Percentiles rank a stretch among this genome's conserved stretches.
These are phyloP conservation scores for Ophiodon elongatus DNA, from an alignment of 2,113 vertebrate species.

Conservation along the genomic window DNA sequence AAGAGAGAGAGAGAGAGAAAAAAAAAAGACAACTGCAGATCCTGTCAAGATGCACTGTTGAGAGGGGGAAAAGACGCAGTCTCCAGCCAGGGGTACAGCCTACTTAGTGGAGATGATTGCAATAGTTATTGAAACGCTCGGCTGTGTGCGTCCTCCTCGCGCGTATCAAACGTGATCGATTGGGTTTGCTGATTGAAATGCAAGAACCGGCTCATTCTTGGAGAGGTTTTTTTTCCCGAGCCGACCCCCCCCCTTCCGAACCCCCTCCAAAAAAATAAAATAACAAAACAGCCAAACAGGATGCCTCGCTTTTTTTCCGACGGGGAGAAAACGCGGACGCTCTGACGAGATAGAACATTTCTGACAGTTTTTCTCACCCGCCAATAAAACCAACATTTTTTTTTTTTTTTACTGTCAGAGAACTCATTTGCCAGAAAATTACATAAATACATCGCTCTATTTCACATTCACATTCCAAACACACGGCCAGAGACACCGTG, in stretches of 20 bases:
- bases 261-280: conserved; percentile 1
- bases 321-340: conserved; percentile 47
- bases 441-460: conserved; percentile 36
- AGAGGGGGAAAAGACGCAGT: conserved; percentile 74
- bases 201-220: conserved; percentile 35
- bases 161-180: conserved; percentile 45
- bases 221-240: conserved; percentile 42
- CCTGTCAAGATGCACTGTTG: conserved; percentile 71
- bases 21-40: conserved; percentile 72
- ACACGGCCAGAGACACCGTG: conserved; percentile 62
- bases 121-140: conserved; percentile 61
- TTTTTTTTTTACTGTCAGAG: not conserved
- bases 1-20: not conserved
- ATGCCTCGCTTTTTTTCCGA: conserved; percentile 48
- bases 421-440: conserved; percentile 52
- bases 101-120: conserved; percentile 54
- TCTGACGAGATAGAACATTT: conserved; percentile 28
- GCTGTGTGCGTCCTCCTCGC: conserved; percentile 49
- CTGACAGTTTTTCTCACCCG: conserved; percentile 25
- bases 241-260: too few relatives aligned
- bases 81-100: conserved; percentile 42
- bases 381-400: not conserved
- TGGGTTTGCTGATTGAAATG: conserved; percentile 39
- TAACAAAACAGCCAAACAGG: conserved; percentile 24
- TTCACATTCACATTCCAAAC: conserved; percentile 68